Evolutionary conservation across 2,797 vertebrate genomes (phyloP).

Genomic region (Leptodon cayanensis): DNA sequence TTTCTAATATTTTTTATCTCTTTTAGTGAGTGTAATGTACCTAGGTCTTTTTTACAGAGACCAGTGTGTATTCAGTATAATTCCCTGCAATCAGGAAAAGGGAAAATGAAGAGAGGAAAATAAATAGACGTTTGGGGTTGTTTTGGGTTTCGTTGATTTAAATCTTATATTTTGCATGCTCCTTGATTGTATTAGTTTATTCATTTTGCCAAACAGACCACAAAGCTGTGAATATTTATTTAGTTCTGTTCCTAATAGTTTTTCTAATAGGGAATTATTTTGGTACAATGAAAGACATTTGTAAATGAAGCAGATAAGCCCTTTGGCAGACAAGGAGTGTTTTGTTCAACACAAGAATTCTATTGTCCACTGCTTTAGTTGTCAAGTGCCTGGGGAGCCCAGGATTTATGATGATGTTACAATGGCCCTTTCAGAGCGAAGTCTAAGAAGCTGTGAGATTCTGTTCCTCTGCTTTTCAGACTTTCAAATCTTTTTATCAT

Average conservation of each 20-base stretch:
- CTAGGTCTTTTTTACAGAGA: neutral
- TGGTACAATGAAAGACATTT: constrained; percentile 86
- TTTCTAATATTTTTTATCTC: neutral
- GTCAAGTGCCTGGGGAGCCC: constrained; percentile 85
- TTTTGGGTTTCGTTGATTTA: neutral
- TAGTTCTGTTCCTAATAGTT: constrained; percentile 77
- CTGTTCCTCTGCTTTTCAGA: constrained; percentile 83
- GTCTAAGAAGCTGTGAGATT: constrained; percentile 83
- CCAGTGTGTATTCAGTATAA: neutral
- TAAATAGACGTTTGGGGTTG: neutral
- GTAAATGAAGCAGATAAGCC: constrained; percentile 87
- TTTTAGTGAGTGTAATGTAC: neutral
- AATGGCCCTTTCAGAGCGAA: constrained; percentile 84
- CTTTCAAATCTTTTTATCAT: constrained; percentile 84
- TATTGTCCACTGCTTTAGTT: constrained; percentile 84
- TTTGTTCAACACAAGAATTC: constrained; percentile 89
- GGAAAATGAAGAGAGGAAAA: neutral
- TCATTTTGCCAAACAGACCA: constrained; percentile 69
- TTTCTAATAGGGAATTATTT: constrained; percentile 80
- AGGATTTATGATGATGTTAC: constrained; percentile 85
- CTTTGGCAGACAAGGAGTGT: constrained; percentile 80
- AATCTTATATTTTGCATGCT: constrained; percentile 16
- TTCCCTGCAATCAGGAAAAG: neutral
- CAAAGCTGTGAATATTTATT: constrained; percentile 81
- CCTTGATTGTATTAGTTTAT: constrained; percentile 61